These are phyloP conservation scores for Chymomyza costata DNA, from an alignment of 1,140 invertebrate genomes.

Conservation along the genomic window DNA sequence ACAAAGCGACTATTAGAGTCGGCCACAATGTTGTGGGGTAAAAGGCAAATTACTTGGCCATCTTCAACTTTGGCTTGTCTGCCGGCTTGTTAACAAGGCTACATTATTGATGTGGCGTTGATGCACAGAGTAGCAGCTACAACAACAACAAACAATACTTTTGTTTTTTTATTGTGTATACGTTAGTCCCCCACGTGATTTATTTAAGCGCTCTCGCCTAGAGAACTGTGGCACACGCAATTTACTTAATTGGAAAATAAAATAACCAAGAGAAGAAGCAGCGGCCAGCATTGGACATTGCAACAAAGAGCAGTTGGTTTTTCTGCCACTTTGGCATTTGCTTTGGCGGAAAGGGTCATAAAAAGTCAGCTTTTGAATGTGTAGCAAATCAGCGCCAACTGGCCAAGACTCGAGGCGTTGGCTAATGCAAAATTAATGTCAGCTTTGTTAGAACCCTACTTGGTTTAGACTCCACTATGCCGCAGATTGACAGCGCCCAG, in stretches of 20 bases:
- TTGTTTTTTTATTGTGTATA: not conserved
- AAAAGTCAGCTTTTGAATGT: conserved; percentile 25
- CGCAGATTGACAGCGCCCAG: conserved; percentile 25
- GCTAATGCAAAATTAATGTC: conserved; percentile 72
- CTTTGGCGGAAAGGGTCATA: not conserved
- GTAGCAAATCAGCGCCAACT: conserved; percentile 37
- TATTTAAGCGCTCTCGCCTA: conserved; percentile 23
- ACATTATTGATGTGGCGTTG: too few relatives aligned
- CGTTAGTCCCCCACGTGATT: conserved; percentile 17
- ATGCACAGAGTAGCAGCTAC: conserved; percentile 9
- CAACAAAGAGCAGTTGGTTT: not conserved
- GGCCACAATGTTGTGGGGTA: too few relatives aligned
- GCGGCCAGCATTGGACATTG: too few relatives aligned
- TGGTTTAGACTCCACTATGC: too few relatives aligned
- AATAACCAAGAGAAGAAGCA: conserved; percentile 41
- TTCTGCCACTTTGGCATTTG: too few relatives aligned
- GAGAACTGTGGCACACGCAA: conserved; percentile 42
- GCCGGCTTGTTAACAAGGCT: conserved; percentile 5
- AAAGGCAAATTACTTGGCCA: too few relatives aligned
- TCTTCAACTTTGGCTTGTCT: too few relatives aligned
- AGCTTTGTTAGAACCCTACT: too few relatives aligned
- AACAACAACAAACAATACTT: conserved; percentile 13
- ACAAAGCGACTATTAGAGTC: too few relatives aligned
- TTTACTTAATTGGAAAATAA: conserved; percentile 71
- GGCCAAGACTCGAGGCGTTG: conserved; percentile 22